Evolutionary conservation across 2,888 invertebrate genomes (phyloP).

Genomic region (Mesochorus sp.): DNA sequence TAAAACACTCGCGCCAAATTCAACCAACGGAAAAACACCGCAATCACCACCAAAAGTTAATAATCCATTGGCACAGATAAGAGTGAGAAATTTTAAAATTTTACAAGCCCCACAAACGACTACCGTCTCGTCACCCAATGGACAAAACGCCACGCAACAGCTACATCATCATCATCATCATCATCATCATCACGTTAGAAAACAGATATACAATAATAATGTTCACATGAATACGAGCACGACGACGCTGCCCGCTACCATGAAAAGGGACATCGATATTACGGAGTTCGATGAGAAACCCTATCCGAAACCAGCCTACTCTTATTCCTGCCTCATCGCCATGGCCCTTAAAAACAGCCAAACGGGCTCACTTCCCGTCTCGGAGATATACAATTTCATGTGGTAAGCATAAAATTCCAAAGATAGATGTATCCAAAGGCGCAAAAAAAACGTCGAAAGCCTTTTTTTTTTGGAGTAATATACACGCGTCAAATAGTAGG

Average conservation of each 20-base stretch:
- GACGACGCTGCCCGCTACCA: conserved; percentile 62
- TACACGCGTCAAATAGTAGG: no score
- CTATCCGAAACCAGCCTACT: conserved; percentile 98
- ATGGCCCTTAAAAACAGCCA: conserved; percentile 98
- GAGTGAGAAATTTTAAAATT: conserved; percentile 78
- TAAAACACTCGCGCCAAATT: conserved; percentile 73
- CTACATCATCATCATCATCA: conserved; percentile 68
- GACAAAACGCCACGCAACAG: conserved; percentile 79
- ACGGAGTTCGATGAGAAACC: conserved; percentile 84
- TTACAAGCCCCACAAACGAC: conserved; percentile 67
- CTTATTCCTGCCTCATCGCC: conserved; percentile 98
- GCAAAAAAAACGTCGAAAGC: no score
- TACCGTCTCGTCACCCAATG: conserved; percentile 75
- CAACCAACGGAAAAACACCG: conserved; percentile 65
- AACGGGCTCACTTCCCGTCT: conserved; percentile 96
- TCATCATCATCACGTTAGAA: conserved; percentile 74
- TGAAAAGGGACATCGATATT: conserved; percentile 78
- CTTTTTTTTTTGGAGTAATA: no score
- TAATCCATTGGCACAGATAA: conserved; percentile 72
- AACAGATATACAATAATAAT: conserved; percentile 79
- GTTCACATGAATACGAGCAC: conserved; percentile 69
- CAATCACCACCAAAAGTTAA: conserved; percentile 68
- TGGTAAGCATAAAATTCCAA: conserved; percentile 86
- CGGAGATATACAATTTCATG: conserved; percentile 99
- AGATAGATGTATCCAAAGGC: no score